phyloP scores from a whole-genome alignment of 2,113 vertebrate species.

The Catharus minimus region DNA sequence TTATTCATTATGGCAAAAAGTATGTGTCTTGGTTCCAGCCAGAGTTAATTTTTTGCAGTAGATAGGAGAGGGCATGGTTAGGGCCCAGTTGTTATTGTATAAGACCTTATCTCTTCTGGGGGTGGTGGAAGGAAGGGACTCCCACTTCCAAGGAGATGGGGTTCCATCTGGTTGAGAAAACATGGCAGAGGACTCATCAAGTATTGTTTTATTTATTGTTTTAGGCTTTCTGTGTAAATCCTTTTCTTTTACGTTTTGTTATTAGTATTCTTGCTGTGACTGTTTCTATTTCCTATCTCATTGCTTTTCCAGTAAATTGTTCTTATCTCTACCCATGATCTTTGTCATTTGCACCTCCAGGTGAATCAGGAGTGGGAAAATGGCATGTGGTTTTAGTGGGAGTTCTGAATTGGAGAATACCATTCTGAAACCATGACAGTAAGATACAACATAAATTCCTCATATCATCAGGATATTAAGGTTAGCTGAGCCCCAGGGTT shows the following conservation, averaged over 20 bases:
- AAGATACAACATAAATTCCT: slow-evolving; percentile 16
- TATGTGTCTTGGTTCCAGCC: background rate
- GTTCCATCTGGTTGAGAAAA: background rate
- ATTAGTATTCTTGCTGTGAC: background rate
- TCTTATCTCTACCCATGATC: background rate
- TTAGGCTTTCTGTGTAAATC: background rate
- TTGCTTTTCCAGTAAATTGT: background rate
- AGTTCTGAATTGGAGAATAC: background rate
- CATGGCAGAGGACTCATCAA: rapidly evolving
- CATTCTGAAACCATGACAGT: background rate
- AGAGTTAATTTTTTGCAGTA: background rate
- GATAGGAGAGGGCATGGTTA: background rate
- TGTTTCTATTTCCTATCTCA: background rate
- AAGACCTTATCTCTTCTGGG: background rate
- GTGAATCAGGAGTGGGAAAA: background rate
- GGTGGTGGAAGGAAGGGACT: no score
- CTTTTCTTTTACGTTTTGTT: background rate
- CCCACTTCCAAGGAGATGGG: background rate
- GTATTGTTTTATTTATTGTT: background rate
- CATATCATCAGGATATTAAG: slow-evolving; percentile 18
- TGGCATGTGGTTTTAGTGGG: background rate
- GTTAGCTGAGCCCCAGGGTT: slow-evolving; percentile 44
- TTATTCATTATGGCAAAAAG: background rate
- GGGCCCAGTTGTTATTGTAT: no score
- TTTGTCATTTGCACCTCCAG: background rate